Evolutionary conservation across 2,113 vertebrate genomes (phyloP).

Genomic region (Pardalotus punctatus): DNA sequence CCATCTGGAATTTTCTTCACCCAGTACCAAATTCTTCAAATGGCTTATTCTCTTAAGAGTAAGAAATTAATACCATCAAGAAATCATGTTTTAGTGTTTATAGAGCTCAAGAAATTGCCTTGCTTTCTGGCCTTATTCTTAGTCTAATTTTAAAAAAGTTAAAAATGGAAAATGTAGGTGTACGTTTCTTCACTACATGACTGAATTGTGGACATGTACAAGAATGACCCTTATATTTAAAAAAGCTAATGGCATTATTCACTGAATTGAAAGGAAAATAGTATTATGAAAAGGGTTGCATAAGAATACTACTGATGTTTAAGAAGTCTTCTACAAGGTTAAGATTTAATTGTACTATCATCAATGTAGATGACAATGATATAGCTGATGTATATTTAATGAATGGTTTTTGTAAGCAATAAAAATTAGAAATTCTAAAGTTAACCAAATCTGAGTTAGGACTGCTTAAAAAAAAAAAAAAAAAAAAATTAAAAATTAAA

Average conservation of each 20-base stretch:
- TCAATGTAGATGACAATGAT: background rate
- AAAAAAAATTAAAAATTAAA: background rate
- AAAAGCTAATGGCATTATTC: background rate
- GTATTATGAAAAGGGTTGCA: background rate
- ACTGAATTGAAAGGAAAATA: background rate
- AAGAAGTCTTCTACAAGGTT: background rate
- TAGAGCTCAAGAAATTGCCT: background rate
- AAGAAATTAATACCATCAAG: background rate
- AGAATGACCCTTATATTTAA: background rate
- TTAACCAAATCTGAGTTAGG: background rate
- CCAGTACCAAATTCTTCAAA: background rate
- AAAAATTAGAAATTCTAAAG: background rate
- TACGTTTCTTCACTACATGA: background rate
- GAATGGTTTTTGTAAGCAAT: background rate
- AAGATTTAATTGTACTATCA: background rate
- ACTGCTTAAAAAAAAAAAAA: background rate
- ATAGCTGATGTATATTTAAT: slow-evolving; percentile 4
- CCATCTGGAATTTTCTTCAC: background rate
- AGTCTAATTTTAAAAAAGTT: background rate
- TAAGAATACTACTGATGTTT: background rate
- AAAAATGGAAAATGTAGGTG: background rate
- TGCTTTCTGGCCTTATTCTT: background rate
- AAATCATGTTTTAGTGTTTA: background rate
- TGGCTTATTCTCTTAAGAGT: background rate
- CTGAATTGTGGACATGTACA: background rate